Base-by-base conservation (phyloP, 2,888 invertebrate genomes). In the Doris montereyensis region DNA sequence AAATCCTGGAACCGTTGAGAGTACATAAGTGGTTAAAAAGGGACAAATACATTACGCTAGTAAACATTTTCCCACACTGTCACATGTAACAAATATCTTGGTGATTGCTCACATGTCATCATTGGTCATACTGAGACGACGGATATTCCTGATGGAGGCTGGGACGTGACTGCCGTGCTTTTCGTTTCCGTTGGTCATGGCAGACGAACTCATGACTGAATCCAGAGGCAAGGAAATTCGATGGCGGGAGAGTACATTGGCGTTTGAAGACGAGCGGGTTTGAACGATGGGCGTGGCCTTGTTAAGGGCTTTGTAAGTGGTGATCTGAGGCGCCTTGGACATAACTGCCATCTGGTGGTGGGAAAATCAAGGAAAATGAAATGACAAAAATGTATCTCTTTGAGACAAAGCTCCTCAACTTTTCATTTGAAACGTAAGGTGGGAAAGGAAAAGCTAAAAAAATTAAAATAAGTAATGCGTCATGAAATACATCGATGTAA, bases 271-370 rank as follows among this genome's bases (percentile, higher is more conserved):
- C 78, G 57, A n/a, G 70, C 57, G 58, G 67, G 52, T 74, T 80
- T 68, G 67, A 71, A 77, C 8, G 74, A 77, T 65, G 3, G 78
- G 76, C 3, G 65, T 75, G 32, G 74, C n/a, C 30, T 75, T 76
- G 75, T 52, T 77, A 4, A 89, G 83, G 0, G 89, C 87, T 81
- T 88, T 88, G 85, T 88, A 90, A 0, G 90, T 90, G 3, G 89
- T 90, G 76, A 90, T 90, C 1, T 87, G 87, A 3, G 90, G 90
- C n/a, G 87, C 84, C 28, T 88, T 84, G 68, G 85, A 84, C 2
- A 89, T 65, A 8, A 85, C 84, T 10, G 87, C 85, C 76, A 88
- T 87, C 89, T 89, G 84, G 17, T n/a, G 58, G 41, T 34, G 5
- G 8, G 34, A 24, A 2, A n/a, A 10, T 10, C 41, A 52, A 52